Percentiles rank a stretch among this genome's conserved stretches.
phyloP scores from a whole-genome alignment of 2,113 vertebrate genomes.

The Phalacrocorax carbo region DNA sequence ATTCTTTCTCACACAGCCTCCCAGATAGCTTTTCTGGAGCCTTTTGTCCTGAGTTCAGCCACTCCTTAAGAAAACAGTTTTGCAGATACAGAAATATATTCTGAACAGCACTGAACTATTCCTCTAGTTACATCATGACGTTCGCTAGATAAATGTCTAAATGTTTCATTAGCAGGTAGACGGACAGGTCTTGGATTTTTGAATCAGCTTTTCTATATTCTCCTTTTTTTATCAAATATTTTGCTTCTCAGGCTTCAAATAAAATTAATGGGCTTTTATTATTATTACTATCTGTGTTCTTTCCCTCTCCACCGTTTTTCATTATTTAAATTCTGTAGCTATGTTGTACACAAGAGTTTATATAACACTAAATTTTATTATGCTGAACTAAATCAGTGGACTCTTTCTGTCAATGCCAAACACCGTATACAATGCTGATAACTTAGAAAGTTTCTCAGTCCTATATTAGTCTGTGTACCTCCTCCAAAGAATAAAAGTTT shows the following conservation, averaged over 20 bases:
- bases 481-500: neutral
- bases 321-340: neutral
- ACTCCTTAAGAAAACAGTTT: neutral
- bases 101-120: neutral
- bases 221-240: neutral
- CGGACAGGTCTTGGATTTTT: neutral
- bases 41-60: neutral
- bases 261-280: neutral
- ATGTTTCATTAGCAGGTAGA: neutral
- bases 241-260: neutral
- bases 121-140: neutral
- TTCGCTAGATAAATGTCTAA: neutral
- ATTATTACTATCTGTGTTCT: neutral
- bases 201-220: neutral
- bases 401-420: neutral
- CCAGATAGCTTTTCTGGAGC: neutral
- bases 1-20: neutral
- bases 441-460: neutral
- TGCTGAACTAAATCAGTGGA: neutral
- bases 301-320: neutral
- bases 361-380: neutral
- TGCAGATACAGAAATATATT: neutral
- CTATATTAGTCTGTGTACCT: neutral
- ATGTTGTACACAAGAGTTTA: neutral
- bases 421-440: neutral